These are phyloP conservation scores for Tortricodes alternella DNA, from an alignment of 2,888 invertebrate genomes.

Conservation along the genomic window DNA sequence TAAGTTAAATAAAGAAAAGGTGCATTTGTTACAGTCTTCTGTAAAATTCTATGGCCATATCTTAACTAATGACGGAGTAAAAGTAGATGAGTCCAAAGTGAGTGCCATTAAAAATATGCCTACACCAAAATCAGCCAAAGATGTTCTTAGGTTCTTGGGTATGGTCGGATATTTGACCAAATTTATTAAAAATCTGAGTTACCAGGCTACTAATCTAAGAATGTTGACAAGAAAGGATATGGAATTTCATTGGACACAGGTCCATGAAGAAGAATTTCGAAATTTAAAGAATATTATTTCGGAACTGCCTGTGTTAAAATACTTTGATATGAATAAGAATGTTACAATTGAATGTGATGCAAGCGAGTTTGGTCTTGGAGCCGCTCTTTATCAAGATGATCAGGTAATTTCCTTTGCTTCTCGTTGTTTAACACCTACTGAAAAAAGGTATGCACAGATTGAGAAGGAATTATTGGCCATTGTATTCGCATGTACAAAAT, in stretches of 20 bases:
- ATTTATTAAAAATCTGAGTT: background rate
- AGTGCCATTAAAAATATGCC: background rate
- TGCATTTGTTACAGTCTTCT: background rate
- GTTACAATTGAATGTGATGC: background rate
- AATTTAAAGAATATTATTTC: background rate
- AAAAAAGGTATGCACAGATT: background rate
- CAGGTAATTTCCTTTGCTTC: background rate
- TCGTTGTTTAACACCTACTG: background rate
- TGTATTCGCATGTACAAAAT: background rate
- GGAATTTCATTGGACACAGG: background rate
- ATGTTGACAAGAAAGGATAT: background rate
- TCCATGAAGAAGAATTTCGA: background rate
- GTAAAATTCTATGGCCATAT: background rate
- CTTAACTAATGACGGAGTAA: background rate
- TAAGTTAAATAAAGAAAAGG: background rate
- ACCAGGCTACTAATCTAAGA: background rate
- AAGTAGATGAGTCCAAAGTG: background rate
- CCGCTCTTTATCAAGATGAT: background rate
- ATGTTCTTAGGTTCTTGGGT: background rate
- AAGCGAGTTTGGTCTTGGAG: background rate
- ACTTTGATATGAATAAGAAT: background rate
- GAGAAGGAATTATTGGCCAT: background rate
- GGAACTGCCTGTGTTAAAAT: background rate
- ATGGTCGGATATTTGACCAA: background rate
- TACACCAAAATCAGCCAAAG: background rate